These are phyloP conservation scores for Atlantisia rogersi DNA, from an alignment of 2,113 vertebrate genomes.

Conservation along the genomic window DNA sequence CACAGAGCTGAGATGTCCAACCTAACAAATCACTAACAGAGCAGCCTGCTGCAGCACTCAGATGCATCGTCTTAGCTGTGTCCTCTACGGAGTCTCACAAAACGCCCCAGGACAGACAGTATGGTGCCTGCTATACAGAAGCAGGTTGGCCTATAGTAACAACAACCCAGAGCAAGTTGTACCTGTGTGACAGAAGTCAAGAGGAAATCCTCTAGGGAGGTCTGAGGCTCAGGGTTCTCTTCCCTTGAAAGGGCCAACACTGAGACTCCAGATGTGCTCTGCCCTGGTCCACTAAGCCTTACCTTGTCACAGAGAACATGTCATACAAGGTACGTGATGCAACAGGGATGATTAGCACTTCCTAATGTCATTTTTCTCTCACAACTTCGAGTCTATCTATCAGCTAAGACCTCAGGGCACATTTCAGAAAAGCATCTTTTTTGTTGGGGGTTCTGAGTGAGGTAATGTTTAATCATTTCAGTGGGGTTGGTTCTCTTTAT, in stretches of 20 bases:
- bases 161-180: neutral
- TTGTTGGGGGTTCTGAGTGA: neutral
- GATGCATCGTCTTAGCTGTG: neutral
- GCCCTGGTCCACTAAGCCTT: accelerated
- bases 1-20: neutral
- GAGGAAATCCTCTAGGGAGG: neutral
- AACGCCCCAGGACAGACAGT: neutral
- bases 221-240: neutral
- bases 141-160: neutral
- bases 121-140: neutral
- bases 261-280: neutral
- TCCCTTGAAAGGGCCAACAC: neutral
- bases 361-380: neutral
- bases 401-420: neutral
- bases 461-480: neutral
- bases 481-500: neutral
- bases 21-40: neutral
- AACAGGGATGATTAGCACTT: neutral
- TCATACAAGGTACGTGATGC: accelerated
- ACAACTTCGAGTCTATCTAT: neutral
- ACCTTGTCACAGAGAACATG: neutral
- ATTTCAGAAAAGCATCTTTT: neutral
- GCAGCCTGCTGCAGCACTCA: neutral
- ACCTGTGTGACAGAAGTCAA: neutral
- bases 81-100: neutral